Base-by-base conservation (phyloP, 2,113 vertebrate genomes). In the Sisor rabdophorus region DNA sequence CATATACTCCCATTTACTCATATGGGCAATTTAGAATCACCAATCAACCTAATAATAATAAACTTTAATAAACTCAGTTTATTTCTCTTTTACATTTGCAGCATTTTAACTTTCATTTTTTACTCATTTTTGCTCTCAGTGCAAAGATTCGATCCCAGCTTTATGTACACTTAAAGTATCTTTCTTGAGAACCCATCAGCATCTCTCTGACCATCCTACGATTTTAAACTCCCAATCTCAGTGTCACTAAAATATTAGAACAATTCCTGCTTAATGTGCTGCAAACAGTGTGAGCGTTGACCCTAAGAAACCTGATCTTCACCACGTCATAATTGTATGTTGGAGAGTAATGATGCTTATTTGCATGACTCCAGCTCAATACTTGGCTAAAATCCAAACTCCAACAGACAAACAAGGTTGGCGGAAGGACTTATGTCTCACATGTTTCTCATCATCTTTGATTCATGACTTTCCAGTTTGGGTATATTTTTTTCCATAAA, bases 321-420 rank as follows among this genome's bases (percentile, higher is more conserved):
- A 15, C 58, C 53, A 79, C 75, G 67, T 71, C 76, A 82, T 82
- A 75, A 79, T 67, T n/a, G 44, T 47, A 67, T 79, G 59, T 59
- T 67, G n/a, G 44, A 71, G 59, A 53, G 55, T n/a, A 36, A 75
- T 55, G 64, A 78, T 67, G 30, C 4, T 55, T 24, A 76, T 81
- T 77, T 68, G 79, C 75, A 82, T 82, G 72, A 26, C 22, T 40
- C 64, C 32, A 36, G 71, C 75, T 81, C 80, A n/a, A 82, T 79
- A 67, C 11, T 73, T 65, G 80, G 72, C 72, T 28, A 24, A 52
- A n/a, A 56, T 76, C 80, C 80, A 81, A 7, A n/a, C 58, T 67
- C 72, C 67, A 54, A 79, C 76, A 82, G 20, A 71, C 76, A 71
- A 75, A 82, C 76, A 82, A 82, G 76, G 80, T 79, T 79, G 75